A percentile compares a stretch with the other conserved stretches of the same genome.
phyloP scores from a whole-genome alignment of 2,113 vertebrate genomes.

The Microtus richardsoni region DNA sequence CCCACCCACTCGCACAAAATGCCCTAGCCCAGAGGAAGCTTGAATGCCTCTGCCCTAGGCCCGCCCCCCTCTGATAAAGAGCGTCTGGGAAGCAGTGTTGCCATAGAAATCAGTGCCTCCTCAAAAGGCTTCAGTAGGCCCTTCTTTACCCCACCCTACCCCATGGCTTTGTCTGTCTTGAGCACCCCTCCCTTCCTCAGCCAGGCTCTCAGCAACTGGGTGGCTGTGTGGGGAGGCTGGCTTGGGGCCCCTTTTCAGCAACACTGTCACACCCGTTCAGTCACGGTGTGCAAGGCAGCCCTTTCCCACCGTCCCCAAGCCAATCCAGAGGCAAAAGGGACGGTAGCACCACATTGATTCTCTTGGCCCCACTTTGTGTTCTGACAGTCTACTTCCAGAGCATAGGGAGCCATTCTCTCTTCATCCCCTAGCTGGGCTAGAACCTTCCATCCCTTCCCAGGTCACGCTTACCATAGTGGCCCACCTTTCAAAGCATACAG shows the following conservation, averaged over 20 bases:
- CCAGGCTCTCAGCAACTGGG: constrained; percentile 47
- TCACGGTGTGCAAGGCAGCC: constrained; percentile 28
- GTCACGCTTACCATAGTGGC: neutral
- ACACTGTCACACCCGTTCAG: constrained; percentile 69
- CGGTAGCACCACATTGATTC: constrained; percentile 48
- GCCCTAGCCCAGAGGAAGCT: constrained; percentile 20
- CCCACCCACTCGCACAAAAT: constrained; percentile 66
- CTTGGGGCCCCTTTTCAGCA: constrained; percentile 57
- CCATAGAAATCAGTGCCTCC: constrained; percentile 81
- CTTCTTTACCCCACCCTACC: constrained; percentile 67
- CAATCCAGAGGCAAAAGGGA: constrained; percentile 37
- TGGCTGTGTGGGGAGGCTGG: neutral
- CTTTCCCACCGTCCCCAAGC: constrained; percentile 24
- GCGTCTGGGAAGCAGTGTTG: constrained; percentile 73
- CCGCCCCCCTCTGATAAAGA: constrained; percentile 63
- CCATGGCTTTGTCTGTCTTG: constrained; percentile 64
- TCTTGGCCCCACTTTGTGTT: neutral
- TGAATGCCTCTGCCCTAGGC: constrained; percentile 18
- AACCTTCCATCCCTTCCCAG: constrained; percentile 19
- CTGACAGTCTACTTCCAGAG: constrained; percentile 43
- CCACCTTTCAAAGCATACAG: neutral
- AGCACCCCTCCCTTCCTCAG: constrained; percentile 20
- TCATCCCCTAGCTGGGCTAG: neutral
- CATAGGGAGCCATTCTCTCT: neutral
- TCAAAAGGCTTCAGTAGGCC: constrained; percentile 76